Percentiles rank a stretch among this genome's conserved stretches.
Evolutionary conservation across 1,140 invertebrate genomes (phyloP).

Genomic region (Spodoptera frugiperda): DNA sequence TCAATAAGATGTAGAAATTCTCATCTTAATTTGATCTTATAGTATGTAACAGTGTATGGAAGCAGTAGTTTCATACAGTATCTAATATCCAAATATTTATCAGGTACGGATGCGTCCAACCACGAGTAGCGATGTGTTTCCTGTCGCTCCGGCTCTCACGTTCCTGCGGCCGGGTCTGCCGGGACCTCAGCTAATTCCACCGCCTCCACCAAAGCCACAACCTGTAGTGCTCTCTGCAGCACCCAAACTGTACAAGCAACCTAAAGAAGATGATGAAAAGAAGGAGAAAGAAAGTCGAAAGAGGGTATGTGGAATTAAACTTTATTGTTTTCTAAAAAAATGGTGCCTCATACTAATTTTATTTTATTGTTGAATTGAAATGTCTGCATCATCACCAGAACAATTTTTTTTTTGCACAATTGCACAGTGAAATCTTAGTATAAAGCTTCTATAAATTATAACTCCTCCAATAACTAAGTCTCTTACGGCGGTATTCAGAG

Average conservation of each 20-base stretch:
- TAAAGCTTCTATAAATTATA: no score
- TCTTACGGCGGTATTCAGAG: no score
- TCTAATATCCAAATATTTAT: no score
- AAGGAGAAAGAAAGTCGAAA: slow-evolving; percentile 77
- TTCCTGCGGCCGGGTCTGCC: slow-evolving; percentile 74
- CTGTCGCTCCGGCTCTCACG: slow-evolving; percentile 67
- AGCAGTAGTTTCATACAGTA: no score
- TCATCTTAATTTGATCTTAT: no score
- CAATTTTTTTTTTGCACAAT: not conserved
- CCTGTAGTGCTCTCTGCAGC: slow-evolving; percentile 88
- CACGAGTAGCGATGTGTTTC: slow-evolving; percentile 36
- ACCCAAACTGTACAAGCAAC: slow-evolving; percentile 88
- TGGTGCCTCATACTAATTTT: not conserved
- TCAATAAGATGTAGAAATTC: no score
- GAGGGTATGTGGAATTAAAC: slow-evolving; percentile 62
- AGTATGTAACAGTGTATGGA: no score
- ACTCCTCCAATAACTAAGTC: no score
- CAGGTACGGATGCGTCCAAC: slow-evolving; percentile 3
- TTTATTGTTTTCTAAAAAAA: no score
- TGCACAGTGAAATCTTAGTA: no score
- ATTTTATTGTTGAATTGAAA: not conserved
- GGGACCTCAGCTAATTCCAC: slow-evolving; percentile 76
- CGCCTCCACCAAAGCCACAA: slow-evolving; percentile 83
- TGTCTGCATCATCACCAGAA: not conserved
- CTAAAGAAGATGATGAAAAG: slow-evolving; percentile 75